Conservation (phyloP, 23 tunicate genomes). For the Oikopleura dioica region DNA sequence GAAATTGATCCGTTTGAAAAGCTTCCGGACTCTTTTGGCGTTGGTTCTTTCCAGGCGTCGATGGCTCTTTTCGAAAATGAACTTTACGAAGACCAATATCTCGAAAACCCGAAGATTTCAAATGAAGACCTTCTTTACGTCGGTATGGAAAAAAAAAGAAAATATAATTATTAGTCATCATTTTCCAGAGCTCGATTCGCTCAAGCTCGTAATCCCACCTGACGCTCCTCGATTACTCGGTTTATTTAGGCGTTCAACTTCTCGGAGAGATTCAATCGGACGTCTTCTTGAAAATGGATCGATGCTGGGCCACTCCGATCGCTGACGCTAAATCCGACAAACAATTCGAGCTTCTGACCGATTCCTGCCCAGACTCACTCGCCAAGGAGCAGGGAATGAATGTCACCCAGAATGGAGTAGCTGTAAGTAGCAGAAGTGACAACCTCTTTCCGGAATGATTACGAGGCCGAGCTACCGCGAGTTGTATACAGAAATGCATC, state of each 20-base stretch:
- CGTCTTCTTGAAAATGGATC: background rate
- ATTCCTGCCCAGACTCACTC: background rate
- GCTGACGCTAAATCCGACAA: background rate
- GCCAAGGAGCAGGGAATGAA: background rate
- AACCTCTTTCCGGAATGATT: too few relatives aligned
- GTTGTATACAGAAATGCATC: too few relatives aligned
- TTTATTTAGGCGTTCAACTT: background rate
- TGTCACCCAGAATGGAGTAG: slow-evolving; percentile 1
- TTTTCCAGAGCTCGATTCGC: background rate
- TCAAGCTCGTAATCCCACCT: background rate
- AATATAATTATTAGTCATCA: background rate
- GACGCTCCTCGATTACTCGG: background rate
- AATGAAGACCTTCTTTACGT: background rate
- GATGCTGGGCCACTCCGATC: slow-evolving; percentile 12
- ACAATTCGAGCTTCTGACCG: background rate
- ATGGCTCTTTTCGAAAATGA: background rate
- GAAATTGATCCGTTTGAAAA: background rate
- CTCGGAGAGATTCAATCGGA: background rate
- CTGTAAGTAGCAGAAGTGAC: too few relatives aligned
- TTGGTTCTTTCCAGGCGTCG: slow-evolving; percentile 4
- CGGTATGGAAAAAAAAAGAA: background rate
- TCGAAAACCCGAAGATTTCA: background rate
- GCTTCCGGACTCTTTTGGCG: background rate
- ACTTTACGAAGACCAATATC: background rate
- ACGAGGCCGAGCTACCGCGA: too few relatives aligned